Percentiles rank a stretch among this genome's conserved stretches.
Conservation (phyloP, 1,140 invertebrate species). For the Nomia melanderi region DNA sequence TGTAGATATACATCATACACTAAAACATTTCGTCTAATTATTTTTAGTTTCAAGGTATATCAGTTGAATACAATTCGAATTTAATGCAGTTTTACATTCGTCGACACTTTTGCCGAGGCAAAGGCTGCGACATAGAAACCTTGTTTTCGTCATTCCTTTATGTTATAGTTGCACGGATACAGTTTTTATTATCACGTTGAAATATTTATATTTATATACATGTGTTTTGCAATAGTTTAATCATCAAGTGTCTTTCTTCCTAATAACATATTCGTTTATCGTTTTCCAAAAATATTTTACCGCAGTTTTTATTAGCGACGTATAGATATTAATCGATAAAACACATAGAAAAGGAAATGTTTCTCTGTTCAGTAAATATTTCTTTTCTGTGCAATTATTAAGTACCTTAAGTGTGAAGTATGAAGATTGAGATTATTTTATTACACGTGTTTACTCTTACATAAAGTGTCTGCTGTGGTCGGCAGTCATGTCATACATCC, state of each 20-base stretch:
- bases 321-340: background rate
- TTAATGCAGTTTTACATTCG: constrained; percentile 41
- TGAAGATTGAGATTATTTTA: constrained; percentile 24
- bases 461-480: constrained; percentile 12
- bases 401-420: background rate
- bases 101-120: constrained; percentile 10
- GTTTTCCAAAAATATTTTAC: background rate
- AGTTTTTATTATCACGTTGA: constrained; percentile 39
- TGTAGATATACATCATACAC: constrained; percentile 33
- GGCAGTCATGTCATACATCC: constrained; percentile 38
- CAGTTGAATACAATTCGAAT: constrained; percentile 60
- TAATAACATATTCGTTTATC: background rate
- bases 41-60: constrained; percentile 57
- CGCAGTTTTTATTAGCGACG: background rate
- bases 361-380: background rate
- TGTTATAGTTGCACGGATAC: constrained; percentile 24
- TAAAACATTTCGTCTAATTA: constrained; percentile 58
- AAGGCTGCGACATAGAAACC: constrained; percentile 4
- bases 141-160: constrained; percentile 44
- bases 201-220: constrained; percentile 40
- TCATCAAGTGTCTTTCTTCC: background rate
- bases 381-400: constrained; percentile 21
- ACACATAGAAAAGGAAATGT: background rate
- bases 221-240: constrained; percentile 34
- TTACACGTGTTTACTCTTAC: background rate